phyloP scores from a whole-genome alignment of 1,140 invertebrate genomes.

The Trachymyrmex septentrionalis region DNA sequence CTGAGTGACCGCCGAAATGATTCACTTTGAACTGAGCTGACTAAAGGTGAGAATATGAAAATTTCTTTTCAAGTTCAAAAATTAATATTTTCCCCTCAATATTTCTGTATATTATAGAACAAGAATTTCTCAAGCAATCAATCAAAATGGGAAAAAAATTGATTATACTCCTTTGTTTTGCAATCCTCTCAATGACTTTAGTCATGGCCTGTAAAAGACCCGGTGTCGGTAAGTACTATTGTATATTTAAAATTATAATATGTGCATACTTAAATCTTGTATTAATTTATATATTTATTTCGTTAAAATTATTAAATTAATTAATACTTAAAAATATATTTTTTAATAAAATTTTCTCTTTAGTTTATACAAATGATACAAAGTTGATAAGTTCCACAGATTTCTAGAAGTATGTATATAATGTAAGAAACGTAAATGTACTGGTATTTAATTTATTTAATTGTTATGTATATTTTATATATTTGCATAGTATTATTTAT shows the following conservation, averaged over 20 bases:
- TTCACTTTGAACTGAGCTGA: slow-evolving; percentile 9
- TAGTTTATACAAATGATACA: background rate
- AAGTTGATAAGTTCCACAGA: background rate
- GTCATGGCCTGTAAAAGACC: slow-evolving; percentile 51
- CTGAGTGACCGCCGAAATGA: no score
- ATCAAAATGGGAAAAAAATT: slow-evolving; percentile 69
- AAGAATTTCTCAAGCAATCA: background rate
- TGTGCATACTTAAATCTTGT: background rate
- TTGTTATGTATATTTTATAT: slow-evolving; percentile 2
- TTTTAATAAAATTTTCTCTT: background rate
- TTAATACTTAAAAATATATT: background rate
- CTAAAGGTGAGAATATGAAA: slow-evolving; percentile 43
- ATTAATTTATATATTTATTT: background rate
- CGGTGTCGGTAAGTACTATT: slow-evolving; percentile 59
- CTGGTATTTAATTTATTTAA: background rate
- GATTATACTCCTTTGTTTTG: slow-evolving; percentile 63
- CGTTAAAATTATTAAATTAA: background rate
- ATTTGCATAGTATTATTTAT: background rate
- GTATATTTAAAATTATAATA: background rate
- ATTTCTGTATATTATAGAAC: background rate
- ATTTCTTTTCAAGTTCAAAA: background rate
- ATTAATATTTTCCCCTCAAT: background rate
- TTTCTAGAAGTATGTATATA: background rate
- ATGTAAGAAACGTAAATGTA: background rate
- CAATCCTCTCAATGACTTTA: slow-evolving; percentile 38